These are phyloP conservation scores for Drosophila parthenogenetica DNA, from an alignment of 2,888 invertebrate genomes.

Conservation along the genomic window DNA sequence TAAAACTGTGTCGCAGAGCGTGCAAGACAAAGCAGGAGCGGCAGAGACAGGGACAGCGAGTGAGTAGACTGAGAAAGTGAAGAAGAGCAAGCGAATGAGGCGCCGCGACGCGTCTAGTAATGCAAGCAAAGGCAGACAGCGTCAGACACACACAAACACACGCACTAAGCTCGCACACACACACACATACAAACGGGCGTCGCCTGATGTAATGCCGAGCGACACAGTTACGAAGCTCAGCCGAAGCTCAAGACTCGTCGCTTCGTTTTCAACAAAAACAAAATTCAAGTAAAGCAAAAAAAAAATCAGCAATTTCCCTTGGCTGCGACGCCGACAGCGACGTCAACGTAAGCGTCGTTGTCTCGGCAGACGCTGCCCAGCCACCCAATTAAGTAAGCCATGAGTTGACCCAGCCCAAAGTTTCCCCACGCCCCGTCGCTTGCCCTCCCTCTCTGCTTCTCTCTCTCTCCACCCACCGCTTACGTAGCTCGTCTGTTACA, in stretches of 20 bases:
- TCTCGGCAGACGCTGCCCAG: conserved; percentile 77
- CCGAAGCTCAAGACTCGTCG: conserved; percentile 50
- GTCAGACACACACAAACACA: conserved; percentile 48
- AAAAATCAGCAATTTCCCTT: conserved; percentile 72
- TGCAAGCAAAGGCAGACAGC: conserved; percentile 65
- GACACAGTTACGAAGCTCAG: conserved; percentile 51
- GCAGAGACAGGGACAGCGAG: conserved; percentile 8
- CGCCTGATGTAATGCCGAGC: conserved; percentile 53
- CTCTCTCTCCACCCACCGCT: background rate
- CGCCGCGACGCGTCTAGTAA: conserved; percentile 59
- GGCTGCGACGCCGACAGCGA: conserved; percentile 19
- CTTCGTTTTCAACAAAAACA: conserved; percentile 46
- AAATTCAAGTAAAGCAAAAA: conserved; percentile 8
- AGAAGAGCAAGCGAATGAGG: conserved; percentile 37
- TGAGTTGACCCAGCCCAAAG: conserved; percentile 59
- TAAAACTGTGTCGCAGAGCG: conserved; percentile 70
- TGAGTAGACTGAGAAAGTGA: conserved; percentile 10
- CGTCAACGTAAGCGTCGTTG: conserved; percentile 40
- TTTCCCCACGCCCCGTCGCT: background rate
- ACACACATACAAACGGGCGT: conserved; percentile 23
- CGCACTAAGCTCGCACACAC: conserved; percentile 11
- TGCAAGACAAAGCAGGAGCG: conserved; percentile 1
- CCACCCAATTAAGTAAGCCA: conserved; percentile 80
- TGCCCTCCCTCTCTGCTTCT: background rate
- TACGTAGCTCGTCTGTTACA: conserved; percentile 20